phyloP scores from a whole-genome alignment of 2,888 invertebrate genomes.

The Mycalesis mineus region DNA sequence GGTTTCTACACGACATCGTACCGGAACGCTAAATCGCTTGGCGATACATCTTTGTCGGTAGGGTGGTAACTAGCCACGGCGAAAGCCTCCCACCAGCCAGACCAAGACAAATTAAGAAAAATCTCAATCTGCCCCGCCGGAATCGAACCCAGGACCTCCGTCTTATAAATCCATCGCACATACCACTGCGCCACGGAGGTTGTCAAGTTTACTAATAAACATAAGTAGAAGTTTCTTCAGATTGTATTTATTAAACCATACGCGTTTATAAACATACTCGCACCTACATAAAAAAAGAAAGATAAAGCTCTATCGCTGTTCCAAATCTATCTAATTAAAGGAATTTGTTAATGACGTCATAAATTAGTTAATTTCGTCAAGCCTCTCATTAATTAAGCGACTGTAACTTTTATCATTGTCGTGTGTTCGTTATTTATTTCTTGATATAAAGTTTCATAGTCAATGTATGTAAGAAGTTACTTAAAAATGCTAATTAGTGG shows the following conservation, averaged over 20 bases:
- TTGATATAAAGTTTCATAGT: not conserved
- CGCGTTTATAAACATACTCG: not conserved
- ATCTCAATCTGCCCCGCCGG: no score
- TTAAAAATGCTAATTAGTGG: not conserved
- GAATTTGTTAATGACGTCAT: constrained; percentile 12
- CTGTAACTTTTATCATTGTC: not conserved
- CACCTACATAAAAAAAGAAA: constrained; percentile 13
- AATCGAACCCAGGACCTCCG: no score
- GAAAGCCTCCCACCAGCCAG: no score
- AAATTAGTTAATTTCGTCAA: constrained; percentile 18
- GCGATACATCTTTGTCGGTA: no score
- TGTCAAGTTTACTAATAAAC: not conserved
- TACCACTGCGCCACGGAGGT: no score
- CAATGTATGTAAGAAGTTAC: not conserved
- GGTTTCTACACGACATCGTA: no score
- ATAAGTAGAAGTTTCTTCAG: not conserved
- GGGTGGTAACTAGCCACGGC: no score
- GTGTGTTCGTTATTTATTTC: not conserved
- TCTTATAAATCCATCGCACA: no score
- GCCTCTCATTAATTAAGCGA: not conserved
- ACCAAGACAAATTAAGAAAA: no score
- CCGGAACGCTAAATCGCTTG: no score
- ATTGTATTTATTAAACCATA: constrained; percentile 1
- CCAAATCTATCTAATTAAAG: constrained; percentile 17
- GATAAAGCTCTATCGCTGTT: constrained; percentile 8